Evolutionary conservation across 1,140 invertebrate genomes (phyloP).

Genomic region (Zaprionus lachaisei): DNA sequence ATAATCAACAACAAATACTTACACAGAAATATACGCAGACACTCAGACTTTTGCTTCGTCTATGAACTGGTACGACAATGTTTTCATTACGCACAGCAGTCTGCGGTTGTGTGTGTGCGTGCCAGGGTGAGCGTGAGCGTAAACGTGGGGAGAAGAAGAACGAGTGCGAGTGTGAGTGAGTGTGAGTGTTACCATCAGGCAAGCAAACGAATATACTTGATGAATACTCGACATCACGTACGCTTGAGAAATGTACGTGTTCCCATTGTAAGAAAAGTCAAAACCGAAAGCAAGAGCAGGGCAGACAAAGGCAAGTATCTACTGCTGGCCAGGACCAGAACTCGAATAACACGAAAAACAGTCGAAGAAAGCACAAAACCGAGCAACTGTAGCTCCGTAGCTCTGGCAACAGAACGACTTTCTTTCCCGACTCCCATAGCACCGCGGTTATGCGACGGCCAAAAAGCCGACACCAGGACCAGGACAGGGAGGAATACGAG

Average conservation of each 20-base stretch:
- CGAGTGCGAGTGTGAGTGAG: conserved; percentile 12
- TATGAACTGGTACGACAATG: conserved; percentile 70
- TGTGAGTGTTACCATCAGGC: conserved; percentile 45
- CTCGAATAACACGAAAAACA: conserved; percentile 37
- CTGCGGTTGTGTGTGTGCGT: conserved; percentile 9
- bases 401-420: not conserved
- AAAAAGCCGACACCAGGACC: conserved; percentile 55
- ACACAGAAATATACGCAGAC: conserved; percentile 26
- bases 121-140: conserved; percentile 9
- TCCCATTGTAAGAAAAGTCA: conserved; percentile 70
- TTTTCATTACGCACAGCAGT: conserved; percentile 64
- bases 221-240: conserved; percentile 82
- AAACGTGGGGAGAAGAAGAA: not conserved
- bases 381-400: conserved; percentile 29
- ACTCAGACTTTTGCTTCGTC: conserved; percentile 36
- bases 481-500: conserved; percentile 21
- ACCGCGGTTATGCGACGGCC: conserved; percentile 70
- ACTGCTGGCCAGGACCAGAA: conserved; percentile 6
- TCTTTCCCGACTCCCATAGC: not conserved
- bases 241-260: conserved; percentile 78
- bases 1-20: conserved; percentile 77
- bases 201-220: conserved; percentile 76
- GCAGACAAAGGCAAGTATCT: conserved; percentile 48
- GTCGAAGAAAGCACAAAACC: conserved; percentile 34
- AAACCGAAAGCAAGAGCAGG: conserved; percentile 39